phyloP scores from a whole-genome alignment of 2,113 vertebrate genomes.

The Australoheros scitulus region DNA sequence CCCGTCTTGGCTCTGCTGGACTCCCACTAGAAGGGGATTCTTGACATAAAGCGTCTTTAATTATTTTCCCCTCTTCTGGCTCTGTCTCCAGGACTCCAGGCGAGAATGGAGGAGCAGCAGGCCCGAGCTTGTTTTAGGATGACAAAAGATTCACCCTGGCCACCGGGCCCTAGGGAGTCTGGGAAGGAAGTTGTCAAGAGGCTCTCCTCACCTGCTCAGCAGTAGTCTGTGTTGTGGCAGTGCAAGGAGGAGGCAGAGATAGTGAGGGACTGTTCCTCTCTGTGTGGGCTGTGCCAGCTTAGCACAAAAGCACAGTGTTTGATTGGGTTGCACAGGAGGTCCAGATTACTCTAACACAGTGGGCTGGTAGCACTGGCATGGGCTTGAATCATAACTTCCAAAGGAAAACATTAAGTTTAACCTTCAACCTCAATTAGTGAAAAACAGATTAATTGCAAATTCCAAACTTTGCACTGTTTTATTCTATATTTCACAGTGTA shows the following conservation, averaged over 20 bases:
- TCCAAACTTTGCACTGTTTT: slow-evolving; percentile 7
- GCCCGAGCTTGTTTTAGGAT: slow-evolving; percentile 77
- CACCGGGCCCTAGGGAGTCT: slow-evolving; percentile 71
- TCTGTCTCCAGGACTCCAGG: slow-evolving; percentile 67
- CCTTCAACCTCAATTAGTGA: slow-evolving; percentile 4
- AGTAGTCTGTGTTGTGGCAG: slow-evolving; percentile 61
- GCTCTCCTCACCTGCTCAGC: slow-evolving; percentile 75
- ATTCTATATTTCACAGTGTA: not conserved
- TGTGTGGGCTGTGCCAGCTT: slow-evolving; percentile 62
- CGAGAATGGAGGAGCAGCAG: slow-evolving; percentile 73
- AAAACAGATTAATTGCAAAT: not conserved
- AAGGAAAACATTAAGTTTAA: slow-evolving; percentile 9
- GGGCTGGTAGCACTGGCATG: not conserved
- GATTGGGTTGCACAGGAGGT: slow-evolving; percentile 40
- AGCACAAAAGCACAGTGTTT: slow-evolving; percentile 52
- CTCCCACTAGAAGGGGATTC: slow-evolving; percentile 80
- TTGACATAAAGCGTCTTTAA: slow-evolving; percentile 93
- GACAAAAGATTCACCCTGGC: slow-evolving; percentile 77
- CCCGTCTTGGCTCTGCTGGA: slow-evolving; percentile 62
- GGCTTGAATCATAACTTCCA: not conserved
- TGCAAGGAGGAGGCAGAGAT: slow-evolving; percentile 53
- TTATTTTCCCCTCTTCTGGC: slow-evolving; percentile 83
- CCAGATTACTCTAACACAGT: slow-evolving; percentile 29
- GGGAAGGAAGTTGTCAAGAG: slow-evolving; percentile 77
- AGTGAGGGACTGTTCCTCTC: slow-evolving; percentile 53